Evolutionary conservation across 2,888 invertebrate genomes (phyloP).

Genomic region (Meiosimyza decipiens): DNA sequence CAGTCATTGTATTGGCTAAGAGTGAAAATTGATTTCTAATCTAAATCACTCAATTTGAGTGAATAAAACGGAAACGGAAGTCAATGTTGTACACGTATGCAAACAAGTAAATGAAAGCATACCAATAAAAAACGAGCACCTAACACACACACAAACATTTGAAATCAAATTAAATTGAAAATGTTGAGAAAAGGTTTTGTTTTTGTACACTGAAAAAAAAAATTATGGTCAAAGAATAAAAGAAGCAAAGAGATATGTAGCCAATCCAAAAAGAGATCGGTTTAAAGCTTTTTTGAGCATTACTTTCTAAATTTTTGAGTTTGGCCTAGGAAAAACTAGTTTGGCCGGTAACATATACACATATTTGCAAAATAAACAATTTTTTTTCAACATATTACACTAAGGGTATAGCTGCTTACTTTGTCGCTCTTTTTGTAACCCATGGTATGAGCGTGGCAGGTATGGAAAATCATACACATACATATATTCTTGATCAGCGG

Average conservation of each 20-base stretch:
- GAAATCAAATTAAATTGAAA: constrained; percentile 19
- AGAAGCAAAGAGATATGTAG: too few relatives aligned
- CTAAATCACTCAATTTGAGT: constrained; percentile 36
- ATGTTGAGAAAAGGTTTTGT: neutral
- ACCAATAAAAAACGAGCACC: neutral
- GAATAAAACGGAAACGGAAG: constrained; percentile 32
- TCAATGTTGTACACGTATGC: neutral
- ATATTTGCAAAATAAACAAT: too few relatives aligned
- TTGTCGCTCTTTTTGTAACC: too few relatives aligned
- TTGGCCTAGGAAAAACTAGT: too few relatives aligned
- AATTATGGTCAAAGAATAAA: neutral
- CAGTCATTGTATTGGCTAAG: constrained; percentile 19
- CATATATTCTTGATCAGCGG: too few relatives aligned
- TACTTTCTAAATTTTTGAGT: too few relatives aligned
- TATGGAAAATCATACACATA: too few relatives aligned
- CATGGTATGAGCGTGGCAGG: too few relatives aligned
- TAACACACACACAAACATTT: neutral
- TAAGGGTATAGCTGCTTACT: too few relatives aligned
- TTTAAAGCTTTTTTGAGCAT: too few relatives aligned
- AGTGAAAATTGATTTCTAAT: constrained; percentile 34
- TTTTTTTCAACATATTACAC: too few relatives aligned
- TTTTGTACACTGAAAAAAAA: constrained; percentile 4
- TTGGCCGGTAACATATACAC: too few relatives aligned
- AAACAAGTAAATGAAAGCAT: constrained; percentile 16
- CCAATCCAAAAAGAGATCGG: neutral